These are phyloP conservation scores for Danio rerio DNA, from an alignment of 2,113 vertebrate genomes.

Conservation along the genomic window GRCz12tu NC_133184.1:12890501-12891000, in stretches of 20 bases:
- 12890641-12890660: too few species aligned
- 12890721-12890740: too few species aligned
- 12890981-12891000: conserved; percentile 21
- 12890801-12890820: background rate
- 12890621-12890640: too few species aligned
- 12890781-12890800: conserved; percentile 4
- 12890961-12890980: conserved; percentile 16
- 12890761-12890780: background rate
- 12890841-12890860: conserved; percentile 25
- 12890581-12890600: too few species aligned
- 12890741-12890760: background rate
- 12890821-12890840: conserved; percentile 6
- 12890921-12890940: conserved; percentile 22
- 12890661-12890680: too few species aligned
- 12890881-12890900: conserved; percentile 3
- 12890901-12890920: conserved; percentile 20
- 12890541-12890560: too few species aligned
- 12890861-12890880: conserved; percentile 8
- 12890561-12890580: too few species aligned
- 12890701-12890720: too few species aligned
- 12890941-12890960: conserved; percentile 7
- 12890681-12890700: too few species aligned
- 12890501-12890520: too few species aligned
- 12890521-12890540: too few species aligned
- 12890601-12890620: too few species aligned